Evolutionary conservation across 2,797 vertebrate species (phyloP), one percentile per base, ranked within the genome.

Genomic region (Heterohyrax brucei): DNA sequence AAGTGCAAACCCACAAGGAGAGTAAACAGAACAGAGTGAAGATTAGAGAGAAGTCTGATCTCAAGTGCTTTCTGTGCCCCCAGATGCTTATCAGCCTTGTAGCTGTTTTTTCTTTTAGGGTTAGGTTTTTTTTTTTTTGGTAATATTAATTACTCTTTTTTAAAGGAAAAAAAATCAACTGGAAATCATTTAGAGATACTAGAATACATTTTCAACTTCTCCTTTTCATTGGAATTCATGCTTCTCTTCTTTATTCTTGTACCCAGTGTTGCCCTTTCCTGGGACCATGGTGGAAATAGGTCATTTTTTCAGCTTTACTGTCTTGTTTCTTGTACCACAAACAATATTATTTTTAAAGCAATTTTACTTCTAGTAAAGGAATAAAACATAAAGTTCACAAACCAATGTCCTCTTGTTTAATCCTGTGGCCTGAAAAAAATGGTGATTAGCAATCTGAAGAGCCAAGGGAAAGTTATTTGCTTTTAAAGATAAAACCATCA

Each of bases 361-460:
- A 73, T 56, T 88, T 93, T 44, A 61, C 4, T 13, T 44, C n/a
- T 22, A 73, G 3, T 30, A 48, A 62, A 94, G 39, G 8, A 87
- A n/a, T 62, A 95, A 94, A 50, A 46, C 4, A 68, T 16, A 75
- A 89, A 64, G 18, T 93, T 93, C 21, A 33, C 44, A 89, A 62
- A 93, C 78, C 30, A 91, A 50, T 44, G 4, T 66, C 24, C 66
- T 26, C 24, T 70, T 79, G n/a, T 33, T 95, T 87, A 56, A 21
- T 70, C 6, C 10, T 21, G 28, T 26, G 24, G 19, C 56, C 26
- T 70, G 19, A 56, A 79, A 80, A 80, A n/a, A 0, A 44, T 53
- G 28, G n/a, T 1, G 1, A 46, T 61, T n/a, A 70, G 19, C 92
- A 44, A 87, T 73, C n/a, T 5, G 68, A 89, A 91, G 33, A 33